A percentile compares a stretch with the other conserved stretches of the same genome.
Evolutionary conservation across 2,113 vertebrate species (phyloP).

Genomic region (Burhinus bistriatus): DNA sequence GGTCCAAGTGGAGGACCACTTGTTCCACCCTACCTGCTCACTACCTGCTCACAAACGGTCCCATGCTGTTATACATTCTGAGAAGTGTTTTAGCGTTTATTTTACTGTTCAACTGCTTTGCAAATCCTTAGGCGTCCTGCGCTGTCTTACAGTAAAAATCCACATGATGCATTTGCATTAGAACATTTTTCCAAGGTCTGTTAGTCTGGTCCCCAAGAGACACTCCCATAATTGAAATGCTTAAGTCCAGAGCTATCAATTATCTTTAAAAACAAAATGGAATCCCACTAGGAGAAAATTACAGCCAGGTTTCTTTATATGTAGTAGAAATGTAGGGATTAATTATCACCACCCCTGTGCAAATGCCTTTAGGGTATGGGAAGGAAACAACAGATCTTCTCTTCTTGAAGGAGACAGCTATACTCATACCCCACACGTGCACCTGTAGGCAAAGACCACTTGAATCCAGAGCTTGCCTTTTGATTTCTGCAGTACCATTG

Average conservation of each 20-base stretch:
- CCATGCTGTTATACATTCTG: not conserved
- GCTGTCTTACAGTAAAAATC: not conserved
- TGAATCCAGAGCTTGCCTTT: not conserved
- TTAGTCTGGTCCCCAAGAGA: constrained; percentile 60
- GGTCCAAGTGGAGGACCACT: not conserved
- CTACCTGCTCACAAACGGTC: not conserved
- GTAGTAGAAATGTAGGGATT: constrained; percentile 52
- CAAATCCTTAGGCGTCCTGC: not conserved
- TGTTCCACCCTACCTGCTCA: not conserved
- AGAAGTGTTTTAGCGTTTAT: not conserved
- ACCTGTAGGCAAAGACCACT: not conserved
- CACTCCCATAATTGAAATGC: constrained; percentile 62
- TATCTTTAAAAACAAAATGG: constrained; percentile 72
- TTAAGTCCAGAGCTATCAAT: constrained; percentile 68
- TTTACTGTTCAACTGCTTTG: constrained; percentile 2
- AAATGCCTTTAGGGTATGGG: constrained; percentile 49
- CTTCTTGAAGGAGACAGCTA: constrained; percentile 29
- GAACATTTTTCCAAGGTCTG: constrained; percentile 57
- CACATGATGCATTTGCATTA: constrained; percentile 57
- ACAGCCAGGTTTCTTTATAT: constrained; percentile 48
- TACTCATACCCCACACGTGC: not conserved
- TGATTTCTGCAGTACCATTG: not conserved
- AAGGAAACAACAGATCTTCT: constrained; percentile 12
- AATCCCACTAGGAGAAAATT: constrained; percentile 65
- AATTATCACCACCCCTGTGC: constrained; percentile 55